Conservation (phyloP, 1,140 invertebrate genomes). For the Arion vulgaris region DNA sequence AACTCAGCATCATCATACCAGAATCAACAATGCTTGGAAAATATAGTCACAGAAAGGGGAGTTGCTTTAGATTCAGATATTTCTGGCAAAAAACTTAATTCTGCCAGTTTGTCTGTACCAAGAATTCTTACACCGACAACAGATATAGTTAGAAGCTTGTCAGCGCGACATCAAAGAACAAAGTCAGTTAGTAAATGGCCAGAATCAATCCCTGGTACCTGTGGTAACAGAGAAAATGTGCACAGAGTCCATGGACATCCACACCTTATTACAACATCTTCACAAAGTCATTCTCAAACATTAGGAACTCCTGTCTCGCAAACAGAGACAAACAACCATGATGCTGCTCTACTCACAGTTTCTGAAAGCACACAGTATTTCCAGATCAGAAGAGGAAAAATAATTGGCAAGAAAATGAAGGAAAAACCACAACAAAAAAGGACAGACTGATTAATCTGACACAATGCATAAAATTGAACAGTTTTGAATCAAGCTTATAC, state of each 20-base stretch:
- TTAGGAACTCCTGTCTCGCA: not conserved
- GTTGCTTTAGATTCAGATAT: not conserved
- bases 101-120: not conserved
- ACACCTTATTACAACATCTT: not conserved
- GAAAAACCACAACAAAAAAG: not conserved
- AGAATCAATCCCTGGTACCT: not conserved
- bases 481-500: too few species aligned
- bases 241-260: not conserved
- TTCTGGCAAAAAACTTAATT: not conserved
- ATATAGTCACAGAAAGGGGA: not conserved
- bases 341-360: not conserved
- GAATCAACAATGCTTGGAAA: not conserved
- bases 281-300: not conserved
- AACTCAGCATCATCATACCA: not conserved
- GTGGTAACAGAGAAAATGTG: not conserved
- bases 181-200: not conserved
- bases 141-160: not conserved
- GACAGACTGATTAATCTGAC: too few species aligned
- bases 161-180: not conserved
- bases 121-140: not conserved
- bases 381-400: not conserved
- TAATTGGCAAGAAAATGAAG: not conserved
- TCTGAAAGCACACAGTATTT: not conserved
- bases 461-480: too few species aligned
- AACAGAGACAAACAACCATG: not conserved